Percentiles rank a stretch among this genome's conserved stretches.
phyloP scores from a whole-genome alignment of 2,888 invertebrate species.

The Antitype chi region DNA sequence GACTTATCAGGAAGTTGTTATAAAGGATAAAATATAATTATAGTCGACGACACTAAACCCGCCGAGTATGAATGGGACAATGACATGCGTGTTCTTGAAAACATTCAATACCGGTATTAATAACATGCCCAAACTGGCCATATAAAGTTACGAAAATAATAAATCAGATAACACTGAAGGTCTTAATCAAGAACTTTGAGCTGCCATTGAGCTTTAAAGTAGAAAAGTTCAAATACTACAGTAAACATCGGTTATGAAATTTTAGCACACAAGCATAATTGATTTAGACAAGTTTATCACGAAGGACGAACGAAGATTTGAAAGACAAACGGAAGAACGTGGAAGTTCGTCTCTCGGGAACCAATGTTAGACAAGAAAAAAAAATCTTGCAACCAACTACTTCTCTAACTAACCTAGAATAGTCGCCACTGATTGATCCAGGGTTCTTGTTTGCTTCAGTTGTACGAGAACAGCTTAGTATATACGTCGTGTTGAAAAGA shows the following conservation, averaged over 20 bases:
- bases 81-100: slow-evolving; percentile 17
- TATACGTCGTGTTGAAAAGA: not conserved
- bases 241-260: slow-evolving; percentile 20
- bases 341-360: slow-evolving; percentile 17
- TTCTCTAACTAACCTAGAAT: slow-evolving; percentile 28
- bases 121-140: not conserved
- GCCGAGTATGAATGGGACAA: slow-evolving; percentile 7
- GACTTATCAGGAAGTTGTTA: slow-evolving; percentile 50
- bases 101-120: slow-evolving; percentile 5
- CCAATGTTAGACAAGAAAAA: slow-evolving; percentile 18
- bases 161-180: slow-evolving; percentile 6
- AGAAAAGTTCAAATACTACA: not conserved
- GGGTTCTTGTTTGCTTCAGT: slow-evolving; percentile 13
- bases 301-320: slow-evolving; percentile 20
- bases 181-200: not conserved
- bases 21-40: slow-evolving; percentile 38
- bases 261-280: slow-evolving; percentile 25
- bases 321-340: slow-evolving; percentile 35
- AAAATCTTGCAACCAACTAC: slow-evolving; percentile 12
- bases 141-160: not conserved
- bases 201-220: not conserved
- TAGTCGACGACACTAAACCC: slow-evolving; percentile 3
- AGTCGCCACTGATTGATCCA: not conserved
- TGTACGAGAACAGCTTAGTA: not conserved
- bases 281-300: slow-evolving; percentile 30